Evolutionary conservation across 2,888 invertebrate genomes (phyloP), one percentile per base, ranked within the genome.

Genomic region (Tetragonula carbonaria): DNA sequence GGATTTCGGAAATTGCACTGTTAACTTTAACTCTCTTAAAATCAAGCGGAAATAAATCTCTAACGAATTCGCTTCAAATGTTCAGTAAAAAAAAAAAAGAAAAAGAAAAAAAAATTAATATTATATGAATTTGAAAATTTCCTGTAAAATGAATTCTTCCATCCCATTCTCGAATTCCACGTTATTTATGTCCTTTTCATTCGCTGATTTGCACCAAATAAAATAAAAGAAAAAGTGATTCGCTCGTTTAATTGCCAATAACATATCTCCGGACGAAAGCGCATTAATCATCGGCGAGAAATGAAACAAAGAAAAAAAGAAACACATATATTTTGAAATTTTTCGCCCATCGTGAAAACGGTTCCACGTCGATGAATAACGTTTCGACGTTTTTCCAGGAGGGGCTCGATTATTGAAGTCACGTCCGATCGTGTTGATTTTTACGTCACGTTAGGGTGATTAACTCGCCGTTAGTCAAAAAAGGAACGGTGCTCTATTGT

Each of bases 391-490:
- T n/a, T 57, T 65, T 55, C 6, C 38, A 13, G 73, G 11, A 28
- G 5, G 8, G 18, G 18, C 28, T 53, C 53, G 16, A 11, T 73
- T 21, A 65, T 45, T 21, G n/a, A 55, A 18, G 4, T 53, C 23
- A 45, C 45, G 51, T 53, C 38, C 45, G 13, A 16, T 63, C 57
- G 16, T 11, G 21, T 33, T 45, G 38, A 33, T 66, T 74, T 73
- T 38, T 13, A 57, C 57, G 57, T 57, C 16, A n/a, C n/a, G 45
- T n/a, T 23, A 16, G 18, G 16, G 33, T 51, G 50, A 78, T 78
- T 57, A 57, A 66, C n/a, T 33, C 66, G 45, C 51, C 55, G 45
- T 50, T 74, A 57, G 18, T 66, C 66, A 74, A 72, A 78, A 71
- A 66, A 18, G 33, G 50, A 50, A 55, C 45, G 21, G 16, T 50